Conservation (phyloP, 2,888 invertebrate species). For the Drosophila subquinaria region DNA sequence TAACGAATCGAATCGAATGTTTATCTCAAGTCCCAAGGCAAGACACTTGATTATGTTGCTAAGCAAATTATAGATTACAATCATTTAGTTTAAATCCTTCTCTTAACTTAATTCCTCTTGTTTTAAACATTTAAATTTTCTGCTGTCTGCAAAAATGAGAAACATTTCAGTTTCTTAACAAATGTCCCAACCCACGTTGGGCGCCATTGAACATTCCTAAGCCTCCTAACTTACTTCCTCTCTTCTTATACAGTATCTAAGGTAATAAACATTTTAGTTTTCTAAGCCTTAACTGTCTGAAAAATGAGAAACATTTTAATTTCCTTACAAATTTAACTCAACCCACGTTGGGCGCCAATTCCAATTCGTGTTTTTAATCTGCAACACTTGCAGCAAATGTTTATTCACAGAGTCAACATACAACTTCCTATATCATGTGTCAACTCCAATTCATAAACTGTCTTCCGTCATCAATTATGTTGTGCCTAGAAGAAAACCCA, state of each 20-base stretch:
- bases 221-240: too few species aligned
- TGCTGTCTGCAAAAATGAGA: background rate
- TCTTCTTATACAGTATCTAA: too few species aligned
- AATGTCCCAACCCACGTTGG: background rate
- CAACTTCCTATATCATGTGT: conserved; percentile 25
- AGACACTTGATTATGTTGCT: conserved; percentile 13
- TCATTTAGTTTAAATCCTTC: background rate
- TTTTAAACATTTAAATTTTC: background rate
- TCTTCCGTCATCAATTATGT: conserved; percentile 51
- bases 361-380: background rate
- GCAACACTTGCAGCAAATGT: conserved; percentile 11
- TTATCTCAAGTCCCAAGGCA: conserved; percentile 11
- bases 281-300: too few species aligned
- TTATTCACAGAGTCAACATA: conserved; percentile 7
- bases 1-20: conserved; percentile 5
- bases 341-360: conserved; percentile 16
- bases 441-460: conserved; percentile 28
- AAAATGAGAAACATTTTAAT: background rate
- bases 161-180: background rate
- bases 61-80: conserved; percentile 19
- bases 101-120: too few species aligned
- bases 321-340: background rate
- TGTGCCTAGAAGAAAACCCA: conserved; percentile 8
- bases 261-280: too few species aligned
- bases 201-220: background rate